These are phyloP conservation scores for Thunnus maccoyii DNA, from an alignment of 2,113 vertebrate genomes.

Conservation along the genomic window DNA sequence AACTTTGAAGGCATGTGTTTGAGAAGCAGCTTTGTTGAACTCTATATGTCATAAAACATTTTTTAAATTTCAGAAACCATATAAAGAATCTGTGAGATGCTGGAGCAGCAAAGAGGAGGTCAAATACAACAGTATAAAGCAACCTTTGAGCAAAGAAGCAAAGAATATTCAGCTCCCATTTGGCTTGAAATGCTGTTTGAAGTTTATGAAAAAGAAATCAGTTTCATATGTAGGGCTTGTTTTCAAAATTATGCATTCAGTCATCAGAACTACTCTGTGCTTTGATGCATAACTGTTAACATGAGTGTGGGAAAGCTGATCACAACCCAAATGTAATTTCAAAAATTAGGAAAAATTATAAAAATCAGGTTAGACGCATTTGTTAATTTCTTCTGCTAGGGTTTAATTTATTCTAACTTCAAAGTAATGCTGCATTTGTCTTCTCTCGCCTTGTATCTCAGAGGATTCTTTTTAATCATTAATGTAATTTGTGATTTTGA, in stretches of 20 bases:
- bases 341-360: not conserved
- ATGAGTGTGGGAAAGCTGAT: constrained; percentile 38
- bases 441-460: constrained; percentile 47
- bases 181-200: constrained; percentile 73
- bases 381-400: constrained; percentile 31
- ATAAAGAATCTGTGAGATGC: constrained; percentile 35
- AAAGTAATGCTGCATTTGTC: constrained; percentile 52
- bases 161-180: constrained; percentile 46
- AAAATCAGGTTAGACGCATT: constrained; percentile 29
- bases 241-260: constrained; percentile 53
- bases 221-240: constrained; percentile 58
- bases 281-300: constrained; percentile 68
- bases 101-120: constrained; percentile 32
- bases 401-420: constrained; percentile 40
- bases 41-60: constrained; percentile 43
- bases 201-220: constrained; percentile 60
- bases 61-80: constrained; percentile 27
- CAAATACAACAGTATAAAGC: constrained; percentile 68
- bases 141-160: constrained; percentile 38
- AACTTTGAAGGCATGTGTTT: constrained; percentile 50
- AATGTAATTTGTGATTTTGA: constrained; percentile 39
- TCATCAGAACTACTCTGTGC: constrained; percentile 33
- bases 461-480: constrained; percentile 53
- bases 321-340: constrained; percentile 32
- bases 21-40: constrained; percentile 18